phyloP scores from a whole-genome alignment of 2,113 vertebrate species.

The Nothobranchius kuhntae region DNA sequence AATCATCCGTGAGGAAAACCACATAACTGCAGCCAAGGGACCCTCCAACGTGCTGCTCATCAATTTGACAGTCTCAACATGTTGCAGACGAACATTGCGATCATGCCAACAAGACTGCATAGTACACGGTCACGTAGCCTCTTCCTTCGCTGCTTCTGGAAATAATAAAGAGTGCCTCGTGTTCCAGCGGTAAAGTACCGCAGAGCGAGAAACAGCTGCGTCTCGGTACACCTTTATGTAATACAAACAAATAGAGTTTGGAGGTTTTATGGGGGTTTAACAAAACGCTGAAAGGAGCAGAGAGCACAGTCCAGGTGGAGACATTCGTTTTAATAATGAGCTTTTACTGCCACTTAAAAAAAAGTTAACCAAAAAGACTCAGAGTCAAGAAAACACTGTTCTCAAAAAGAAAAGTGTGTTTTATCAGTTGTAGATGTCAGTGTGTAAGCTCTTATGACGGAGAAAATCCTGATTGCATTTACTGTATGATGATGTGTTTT shows the following conservation, averaged over 20 bases:
- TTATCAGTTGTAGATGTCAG: background rate
- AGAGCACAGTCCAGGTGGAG: slow-evolving; percentile 1
- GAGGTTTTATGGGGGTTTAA: slow-evolving; percentile 28
- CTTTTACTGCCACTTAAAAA: background rate
- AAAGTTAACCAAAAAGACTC: background rate
- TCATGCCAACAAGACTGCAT: slow-evolving; percentile 47
- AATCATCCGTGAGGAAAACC: slow-evolving; percentile 41
- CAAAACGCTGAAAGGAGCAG: slow-evolving; percentile 17
- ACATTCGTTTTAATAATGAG: slow-evolving; percentile 13
- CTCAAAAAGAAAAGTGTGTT: background rate
- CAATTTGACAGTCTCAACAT: slow-evolving; percentile 9
- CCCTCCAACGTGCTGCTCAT: slow-evolving; percentile 26
- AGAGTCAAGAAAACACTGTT: background rate
- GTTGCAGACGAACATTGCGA: slow-evolving; percentile 46
- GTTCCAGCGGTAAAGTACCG: slow-evolving; percentile 12
- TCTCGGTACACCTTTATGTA: slow-evolving; percentile 16
- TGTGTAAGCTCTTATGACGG: too few species aligned
- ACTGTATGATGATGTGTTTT: too few species aligned
- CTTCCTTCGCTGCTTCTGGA: slow-evolving; percentile 16
- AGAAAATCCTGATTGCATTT: too few species aligned
- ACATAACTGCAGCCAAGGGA: slow-evolving; percentile 26
- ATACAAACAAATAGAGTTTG: slow-evolving; percentile 37
- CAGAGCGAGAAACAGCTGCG: slow-evolving; percentile 5
- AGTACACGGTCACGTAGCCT: slow-evolving; percentile 18
- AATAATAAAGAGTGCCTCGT: slow-evolving; percentile 16